Percentiles rank a stretch among this genome's conserved stretches.
These are phyloP conservation scores for Pterobdella sp. DNA, from an alignment of 2,888 invertebrate genomes.

Conservation along the genomic window DNA sequence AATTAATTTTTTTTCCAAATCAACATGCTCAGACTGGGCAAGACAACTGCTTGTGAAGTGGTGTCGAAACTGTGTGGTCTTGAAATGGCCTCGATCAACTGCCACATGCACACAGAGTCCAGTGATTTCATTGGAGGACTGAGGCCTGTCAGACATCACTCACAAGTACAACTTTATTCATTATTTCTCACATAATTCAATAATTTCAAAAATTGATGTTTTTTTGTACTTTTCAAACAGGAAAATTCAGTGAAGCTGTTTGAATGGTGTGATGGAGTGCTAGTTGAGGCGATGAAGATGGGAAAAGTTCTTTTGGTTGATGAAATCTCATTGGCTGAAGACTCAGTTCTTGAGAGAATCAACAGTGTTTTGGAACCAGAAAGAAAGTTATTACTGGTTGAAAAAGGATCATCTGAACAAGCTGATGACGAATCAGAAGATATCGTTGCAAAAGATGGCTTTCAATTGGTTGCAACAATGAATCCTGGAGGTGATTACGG, in stretches of 20 bases:
- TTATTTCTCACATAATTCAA: background rate
- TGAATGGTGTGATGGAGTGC: conserved; percentile 94
- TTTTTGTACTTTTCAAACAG: too few species aligned
- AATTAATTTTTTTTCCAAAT: too few species aligned
- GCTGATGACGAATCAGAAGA: conserved; percentile 41
- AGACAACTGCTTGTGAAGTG: conserved; percentile 88
- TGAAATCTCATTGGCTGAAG: conserved; percentile 96
- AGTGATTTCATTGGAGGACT: conserved; percentile 93
- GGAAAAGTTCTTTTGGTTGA: conserved; percentile 88
- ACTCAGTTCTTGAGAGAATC: conserved; percentile 89
- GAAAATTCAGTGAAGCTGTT: conserved; percentile 58
- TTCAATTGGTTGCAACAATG: conserved; percentile 94
- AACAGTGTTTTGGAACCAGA: conserved; percentile 88
- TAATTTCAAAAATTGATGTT: background rate
- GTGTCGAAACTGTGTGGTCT: conserved; percentile 61
- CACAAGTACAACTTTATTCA: conserved; percentile 14
- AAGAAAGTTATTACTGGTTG: conserved; percentile 77
- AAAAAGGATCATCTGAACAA: conserved; percentile 59
- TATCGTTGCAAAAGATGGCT: conserved; percentile 60
- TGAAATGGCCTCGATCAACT: conserved; percentile 75
- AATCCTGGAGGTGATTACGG: conserved; percentile 99
- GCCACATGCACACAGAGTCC: conserved; percentile 97
- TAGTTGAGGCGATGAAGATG: conserved; percentile 78
- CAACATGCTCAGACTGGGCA: conserved; percentile 68
- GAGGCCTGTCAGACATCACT: conserved; percentile 67